These are phyloP conservation scores for Halocaridina rubra DNA, from an alignment of 2,888 invertebrate genomes.

Conservation along the genomic window DNA sequence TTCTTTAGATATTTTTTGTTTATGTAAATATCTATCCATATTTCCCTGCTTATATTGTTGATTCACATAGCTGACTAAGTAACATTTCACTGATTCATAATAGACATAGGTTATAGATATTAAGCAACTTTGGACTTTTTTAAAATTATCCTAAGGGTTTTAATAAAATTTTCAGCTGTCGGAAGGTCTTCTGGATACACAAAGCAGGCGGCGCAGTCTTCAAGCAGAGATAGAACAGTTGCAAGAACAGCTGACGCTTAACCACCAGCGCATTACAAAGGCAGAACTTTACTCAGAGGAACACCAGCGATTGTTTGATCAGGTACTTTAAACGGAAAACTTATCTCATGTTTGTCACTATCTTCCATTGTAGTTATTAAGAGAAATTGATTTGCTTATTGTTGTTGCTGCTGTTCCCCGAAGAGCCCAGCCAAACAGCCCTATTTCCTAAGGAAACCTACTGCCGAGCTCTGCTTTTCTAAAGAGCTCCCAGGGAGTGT, in stretches of 20 bases:
- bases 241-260: slow-evolving; percentile 31
- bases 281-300: slow-evolving; percentile 55
- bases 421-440: no score
- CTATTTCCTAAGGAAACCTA: no score
- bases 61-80: not conserved
- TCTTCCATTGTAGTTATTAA: no score
- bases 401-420: no score
- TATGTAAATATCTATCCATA: not conserved
- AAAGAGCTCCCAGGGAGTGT: no score
- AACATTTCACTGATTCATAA: not conserved
- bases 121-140: no score
- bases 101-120: not conserved
- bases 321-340: slow-evolving; percentile 12
- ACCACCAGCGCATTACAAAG: slow-evolving; percentile 51
- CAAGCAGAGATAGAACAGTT: slow-evolving; percentile 48
- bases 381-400: no score
- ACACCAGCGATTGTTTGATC: slow-evolving; percentile 47
- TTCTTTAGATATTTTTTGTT: not conserved
- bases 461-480: not conserved
- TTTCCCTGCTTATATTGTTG: not conserved
- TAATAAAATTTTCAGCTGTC: slow-evolving; percentile 28
- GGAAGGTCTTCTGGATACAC: slow-evolving; percentile 9
- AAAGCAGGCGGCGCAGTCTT: slow-evolving; percentile 25
- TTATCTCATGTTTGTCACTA: not conserved
- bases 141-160: no score